A percentile compares a stretch with the other conserved stretches of the same genome.
Evolutionary conservation across 2,888 invertebrate species (phyloP).

Genomic region (Phanerotoma sp.): DNA sequence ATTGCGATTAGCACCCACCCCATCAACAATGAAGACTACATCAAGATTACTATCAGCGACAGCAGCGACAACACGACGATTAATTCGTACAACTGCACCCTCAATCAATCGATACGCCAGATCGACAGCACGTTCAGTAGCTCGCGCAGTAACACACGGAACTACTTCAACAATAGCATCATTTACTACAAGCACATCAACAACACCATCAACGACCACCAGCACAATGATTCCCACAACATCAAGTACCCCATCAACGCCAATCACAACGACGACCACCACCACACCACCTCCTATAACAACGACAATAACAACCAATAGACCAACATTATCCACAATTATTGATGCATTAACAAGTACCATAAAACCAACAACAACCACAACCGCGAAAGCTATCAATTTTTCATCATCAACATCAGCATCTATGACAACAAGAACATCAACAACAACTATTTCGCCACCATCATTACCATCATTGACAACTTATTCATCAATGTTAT

Average conservation of each 20-base stretch:
- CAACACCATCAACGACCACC: conserved; percentile 53
- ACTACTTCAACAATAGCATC: conserved; percentile 41
- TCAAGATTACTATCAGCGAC: conserved; percentile 44
- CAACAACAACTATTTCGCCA: conserved; percentile 56
- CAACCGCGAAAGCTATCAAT: conserved; percentile 57
- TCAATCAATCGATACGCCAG: conserved; percentile 54
- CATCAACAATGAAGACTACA: conserved; percentile 59
- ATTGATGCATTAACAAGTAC: conserved; percentile 41
- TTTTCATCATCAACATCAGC: conserved; percentile 55
- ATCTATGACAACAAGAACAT: conserved; percentile 57
- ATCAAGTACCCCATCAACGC: conserved; percentile 42
- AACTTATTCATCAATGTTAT: conserved; percentile 60
- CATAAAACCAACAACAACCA: conserved; percentile 47
- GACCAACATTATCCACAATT: conserved; percentile 46
- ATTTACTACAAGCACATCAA: conserved; percentile 39
- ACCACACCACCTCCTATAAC: conserved; percentile 57
- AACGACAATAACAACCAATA: conserved; percentile 58
- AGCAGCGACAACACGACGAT: conserved; percentile 40
- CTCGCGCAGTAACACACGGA: conserved; percentile 50
- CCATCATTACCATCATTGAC: conserved; percentile 58
- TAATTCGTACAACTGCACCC: conserved; percentile 46
- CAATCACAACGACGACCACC: conserved; percentile 46
- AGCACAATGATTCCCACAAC: conserved; percentile 57
- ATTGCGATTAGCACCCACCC: conserved; percentile 60
- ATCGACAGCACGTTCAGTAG: conserved; percentile 36